Evolutionary conservation across 2,888 invertebrate species (phyloP), one percentile per base, ranked within the genome.

Genomic region (Drosophila quinaria): DNA sequence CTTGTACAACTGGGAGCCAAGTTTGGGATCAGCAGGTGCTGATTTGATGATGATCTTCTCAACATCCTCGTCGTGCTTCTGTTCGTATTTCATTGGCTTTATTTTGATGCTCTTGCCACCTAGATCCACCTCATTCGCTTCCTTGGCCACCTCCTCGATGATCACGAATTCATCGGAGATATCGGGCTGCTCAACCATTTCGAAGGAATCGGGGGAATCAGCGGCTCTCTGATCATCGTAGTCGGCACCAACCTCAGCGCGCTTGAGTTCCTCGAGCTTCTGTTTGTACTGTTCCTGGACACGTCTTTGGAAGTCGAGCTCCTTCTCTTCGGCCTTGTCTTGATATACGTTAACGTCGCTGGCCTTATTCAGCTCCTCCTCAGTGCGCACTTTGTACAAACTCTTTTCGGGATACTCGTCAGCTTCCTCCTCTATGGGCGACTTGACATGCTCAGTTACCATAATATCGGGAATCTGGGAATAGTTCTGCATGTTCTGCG

Each of bases 91-190:
- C 50, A 93, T 93, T 44, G 93, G 88, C 72, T 93, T 93, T 65
- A 97, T 97, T 74, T 94, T 94, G 13, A 97, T 94, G 91, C 97
- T 96, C 93, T 97, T 96, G 0, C 97, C 97, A 92, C 97, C 97
- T 3, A 95, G 94, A 86, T 97, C 97, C 64, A 95, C 95, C 93
- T 97, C 97, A 81, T 95, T 95, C 0, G 97, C 97, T 93, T 97
- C 97, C 90, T 95, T 96, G 1, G 96, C 97, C 1, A 97, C 97
- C 92, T 97, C 97, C 93, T 97, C 97, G 73, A 97, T 96, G 0
- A 97, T 96, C 0, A 97, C 96, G 90, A 97, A 97, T 83, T 97
- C 97, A 88, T 97, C 97, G 78, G 96, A 96, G 79, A 97, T 95
- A 89, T 96, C 96, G 0, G 97, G 97, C 90, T 97, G 97, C 82